Percentiles rank a stretch among this genome's conserved stretches.
Conservation (phyloP, 2,113 vertebrate genomes). For the Elephas maximus region DNA sequence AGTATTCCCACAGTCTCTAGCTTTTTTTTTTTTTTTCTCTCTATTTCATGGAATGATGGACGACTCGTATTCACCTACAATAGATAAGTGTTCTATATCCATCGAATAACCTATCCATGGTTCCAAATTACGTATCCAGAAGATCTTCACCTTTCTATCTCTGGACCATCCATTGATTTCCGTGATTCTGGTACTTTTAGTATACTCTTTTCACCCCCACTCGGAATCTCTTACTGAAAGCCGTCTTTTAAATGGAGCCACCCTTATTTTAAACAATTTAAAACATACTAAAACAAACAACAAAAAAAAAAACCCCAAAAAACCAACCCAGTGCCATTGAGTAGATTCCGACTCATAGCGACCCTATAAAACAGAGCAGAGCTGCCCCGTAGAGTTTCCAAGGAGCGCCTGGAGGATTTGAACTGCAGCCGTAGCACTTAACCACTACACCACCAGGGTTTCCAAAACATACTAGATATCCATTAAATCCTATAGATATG, state of each 20-base stretch:
- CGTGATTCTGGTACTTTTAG: neutral
- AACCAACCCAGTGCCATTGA: no score
- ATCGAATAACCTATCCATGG: neutral
- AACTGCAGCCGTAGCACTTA: no score
- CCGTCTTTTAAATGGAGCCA: neutral
- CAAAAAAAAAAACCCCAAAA: no score
- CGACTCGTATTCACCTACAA: neutral
- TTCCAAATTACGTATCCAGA: neutral
- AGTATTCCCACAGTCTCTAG: neutral
- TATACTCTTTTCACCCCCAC: neutral
- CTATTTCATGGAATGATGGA: neutral
- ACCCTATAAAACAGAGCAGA: no score
- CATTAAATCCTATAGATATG: neutral
- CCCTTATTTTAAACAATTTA: constrained; percentile 13
- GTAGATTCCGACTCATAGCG: no score
- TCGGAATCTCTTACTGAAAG: neutral
- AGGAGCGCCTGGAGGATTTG: no score
- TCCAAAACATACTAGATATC: neutral
- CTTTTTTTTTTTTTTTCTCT: neutral
- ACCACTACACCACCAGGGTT: no score
- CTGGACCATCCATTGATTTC: neutral
- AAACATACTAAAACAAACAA: neutral
- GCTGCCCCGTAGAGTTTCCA: no score
- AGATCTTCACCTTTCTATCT: neutral
- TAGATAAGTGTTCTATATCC: neutral